Evolutionary conservation across 2,113 vertebrate species (phyloP).

Genomic region (Carollia perspicillata): DNA sequence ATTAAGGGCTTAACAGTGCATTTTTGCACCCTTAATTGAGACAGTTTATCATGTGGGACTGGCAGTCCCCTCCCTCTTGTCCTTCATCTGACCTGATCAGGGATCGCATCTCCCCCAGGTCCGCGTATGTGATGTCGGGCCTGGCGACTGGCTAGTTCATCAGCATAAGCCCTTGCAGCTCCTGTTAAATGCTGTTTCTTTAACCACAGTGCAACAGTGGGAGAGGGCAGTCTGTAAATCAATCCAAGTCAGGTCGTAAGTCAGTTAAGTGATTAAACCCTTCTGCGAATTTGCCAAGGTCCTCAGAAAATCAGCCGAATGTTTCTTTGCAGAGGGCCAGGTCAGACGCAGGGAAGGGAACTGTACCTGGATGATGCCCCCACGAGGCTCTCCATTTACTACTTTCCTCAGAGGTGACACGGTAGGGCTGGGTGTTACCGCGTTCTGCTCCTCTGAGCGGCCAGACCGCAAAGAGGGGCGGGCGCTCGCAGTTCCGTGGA

Average conservation of each 20-base stretch:
- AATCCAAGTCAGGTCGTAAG: neutral
- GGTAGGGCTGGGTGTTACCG: neutral
- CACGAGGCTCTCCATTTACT: neutral
- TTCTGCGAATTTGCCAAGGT: neutral
- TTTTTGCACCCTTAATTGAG: neutral
- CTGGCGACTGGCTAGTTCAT: neutral
- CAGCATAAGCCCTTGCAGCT: neutral
- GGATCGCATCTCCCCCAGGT: neutral
- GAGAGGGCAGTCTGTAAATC: neutral
- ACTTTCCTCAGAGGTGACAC: neutral
- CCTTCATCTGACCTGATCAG: neutral
- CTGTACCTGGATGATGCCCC: neutral
- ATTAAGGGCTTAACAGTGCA: neutral
- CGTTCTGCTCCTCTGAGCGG: accelerated
- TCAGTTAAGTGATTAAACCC: neutral
- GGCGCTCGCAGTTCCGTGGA: neutral
- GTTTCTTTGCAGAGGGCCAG: neutral
- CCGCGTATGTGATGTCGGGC: neutral
- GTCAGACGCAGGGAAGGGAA: neutral
- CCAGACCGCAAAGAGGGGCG: neutral
- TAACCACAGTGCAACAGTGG: neutral
- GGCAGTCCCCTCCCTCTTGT: neutral
- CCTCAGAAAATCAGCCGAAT: neutral
- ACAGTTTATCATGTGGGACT: neutral
- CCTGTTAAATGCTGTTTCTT: neutral